These are phyloP conservation scores for Enhydra lutris DNA, from an alignment of 2,113 vertebrate genomes.

Conservation along the genomic window DNA sequence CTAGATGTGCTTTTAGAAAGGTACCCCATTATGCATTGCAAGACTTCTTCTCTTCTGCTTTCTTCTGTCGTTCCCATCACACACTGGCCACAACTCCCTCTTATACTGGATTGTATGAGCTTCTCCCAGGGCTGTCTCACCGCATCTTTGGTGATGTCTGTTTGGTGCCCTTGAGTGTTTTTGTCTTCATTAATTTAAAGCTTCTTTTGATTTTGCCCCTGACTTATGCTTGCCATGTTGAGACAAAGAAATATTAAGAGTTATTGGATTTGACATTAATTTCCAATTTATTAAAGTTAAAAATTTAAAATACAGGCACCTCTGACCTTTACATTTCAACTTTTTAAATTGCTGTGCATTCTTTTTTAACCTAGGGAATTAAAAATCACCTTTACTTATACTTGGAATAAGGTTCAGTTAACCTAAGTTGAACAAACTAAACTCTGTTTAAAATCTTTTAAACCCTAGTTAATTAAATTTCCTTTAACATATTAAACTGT, in stretches of 20 bases:
- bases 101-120: not conserved
- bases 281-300: not conserved
- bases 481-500: not conserved
- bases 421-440: not conserved
- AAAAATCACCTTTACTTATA: not conserved
- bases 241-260: not conserved
- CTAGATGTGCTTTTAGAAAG: rapidly evolving
- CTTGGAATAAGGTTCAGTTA: not conserved
- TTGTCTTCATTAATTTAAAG: not conserved
- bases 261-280: not conserved
- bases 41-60: rapidly evolving
- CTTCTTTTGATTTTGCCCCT: not conserved
- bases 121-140: not conserved
- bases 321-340: not conserved
- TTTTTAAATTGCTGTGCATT: not conserved
- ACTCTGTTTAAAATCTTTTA: not conserved
- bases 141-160: not conserved
- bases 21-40: rapidly evolving
- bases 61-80: rapidly evolving
- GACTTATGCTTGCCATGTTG: not conserved
- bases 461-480: not conserved
- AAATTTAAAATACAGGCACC: not conserved
- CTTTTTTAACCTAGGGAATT: not conserved
- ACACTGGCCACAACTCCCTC: rapidly evolving
- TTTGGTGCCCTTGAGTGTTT: not conserved